Base-by-base conservation (phyloP, 2,888 invertebrate genomes). In the Nephrocerus scutellatus region DNA sequence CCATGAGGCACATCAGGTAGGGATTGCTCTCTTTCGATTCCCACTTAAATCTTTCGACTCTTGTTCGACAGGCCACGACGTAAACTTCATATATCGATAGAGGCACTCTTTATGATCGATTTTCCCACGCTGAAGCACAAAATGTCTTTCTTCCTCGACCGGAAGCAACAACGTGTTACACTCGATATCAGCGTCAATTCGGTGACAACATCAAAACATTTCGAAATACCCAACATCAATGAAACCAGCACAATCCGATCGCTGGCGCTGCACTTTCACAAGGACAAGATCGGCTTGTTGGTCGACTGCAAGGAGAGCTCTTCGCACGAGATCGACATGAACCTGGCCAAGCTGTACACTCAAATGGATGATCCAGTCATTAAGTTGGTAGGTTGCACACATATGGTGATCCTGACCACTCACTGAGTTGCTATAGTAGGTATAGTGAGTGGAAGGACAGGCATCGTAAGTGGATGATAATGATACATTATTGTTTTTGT, bases 41-140 rank as follows among this genome's bases (percentile, higher is more conserved):
- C 9, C 15, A 23, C 2, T 5, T 14, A 15, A 8, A 31, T 25
- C 3, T 20, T 18, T 29, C 20, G 10, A 36, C 16, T 30, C 13
- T 38, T 26, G 21, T n/a, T 19, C 35, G 14, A n/a, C 19, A 67
- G 68, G 41, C 68, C 68, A 1, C 62, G 68, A 1, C 62, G 68
- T 38, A 69, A 69, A 48, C 36, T 66, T 34, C 66, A 68, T 44
- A 69, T 69, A 37, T 62, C 67, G 5, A 66, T 68, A 33, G 68
- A 69, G 45, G 68, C 68, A 1, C 53, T 69, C n/a, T 69, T 69
- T 33, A 66, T 69, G 67, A 68, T 69, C 34, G 68, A 69, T 41
- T 69, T 69, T 36, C 68, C 68, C 37, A 62, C 60, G 33, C 39
- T 67, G 21, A 68, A 68, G 47, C 66, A 69, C 31, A 65, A 69